These are phyloP conservation scores for Tetranychus truncatus DNA, from an alignment of 2,888 invertebrate genomes.

Conservation along the genomic window DNA sequence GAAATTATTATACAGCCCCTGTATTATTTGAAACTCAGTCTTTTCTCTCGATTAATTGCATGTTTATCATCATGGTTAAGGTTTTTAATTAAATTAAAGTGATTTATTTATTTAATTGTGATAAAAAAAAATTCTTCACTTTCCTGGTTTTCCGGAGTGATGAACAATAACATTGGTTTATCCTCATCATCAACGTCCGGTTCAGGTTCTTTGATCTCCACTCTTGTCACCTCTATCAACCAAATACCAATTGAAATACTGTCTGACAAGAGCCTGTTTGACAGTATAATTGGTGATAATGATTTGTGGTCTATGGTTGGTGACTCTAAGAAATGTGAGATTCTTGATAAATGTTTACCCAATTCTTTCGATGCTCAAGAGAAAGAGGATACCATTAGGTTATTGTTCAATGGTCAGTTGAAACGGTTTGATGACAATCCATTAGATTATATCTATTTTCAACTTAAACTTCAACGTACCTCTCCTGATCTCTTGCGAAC, in stretches of 20 bases:
- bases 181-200: not conserved
- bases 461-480: constrained; percentile 11
- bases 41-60: not conserved
- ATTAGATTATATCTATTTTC: constrained; percentile 4
- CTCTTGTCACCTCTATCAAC: constrained; percentile 8
- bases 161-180: not conserved
- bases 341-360: constrained; percentile 17
- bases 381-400: constrained; percentile 11
- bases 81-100: not conserved
- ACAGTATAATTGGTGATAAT: constrained; percentile 8
- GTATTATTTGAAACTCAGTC: not conserved
- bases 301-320: constrained; percentile 12
- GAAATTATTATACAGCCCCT: not conserved
- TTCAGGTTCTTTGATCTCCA: not conserved
- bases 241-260: constrained; percentile 16
- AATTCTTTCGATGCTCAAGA: constrained; percentile 7
- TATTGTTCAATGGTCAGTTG: constrained; percentile 8
- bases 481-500: constrained; percentile 15
- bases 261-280: constrained; percentile 11
- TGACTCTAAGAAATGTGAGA: constrained; percentile 13
- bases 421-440: constrained; percentile 15
- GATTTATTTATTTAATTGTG: not conserved
- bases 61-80: not conserved
- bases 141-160: not conserved
- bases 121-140: not conserved